A percentile compares a stretch with the other conserved stretches of the same genome.
phyloP scores from a whole-genome alignment of 2,888 invertebrate species.

The Plagiodera versicolora region DNA sequence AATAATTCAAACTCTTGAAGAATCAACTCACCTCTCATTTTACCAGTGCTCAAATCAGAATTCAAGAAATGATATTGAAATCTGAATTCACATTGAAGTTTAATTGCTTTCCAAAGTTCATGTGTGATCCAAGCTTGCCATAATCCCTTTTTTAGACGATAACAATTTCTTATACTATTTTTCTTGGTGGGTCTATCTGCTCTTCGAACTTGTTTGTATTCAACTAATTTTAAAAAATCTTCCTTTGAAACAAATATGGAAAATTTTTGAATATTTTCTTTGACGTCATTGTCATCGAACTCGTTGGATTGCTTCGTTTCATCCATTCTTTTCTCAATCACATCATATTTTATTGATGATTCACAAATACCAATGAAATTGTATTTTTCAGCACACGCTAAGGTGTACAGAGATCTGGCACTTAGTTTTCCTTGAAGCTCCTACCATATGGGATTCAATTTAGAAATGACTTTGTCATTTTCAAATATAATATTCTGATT shows the following conservation, averaged over 20 bases:
- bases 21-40: slow-evolving; percentile 4
- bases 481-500: background rate
- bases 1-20: background rate
- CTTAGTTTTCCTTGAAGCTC: background rate
- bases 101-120: slow-evolving; percentile 6
- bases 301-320: background rate
- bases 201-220: background rate
- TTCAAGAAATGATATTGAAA: slow-evolving; percentile 4
- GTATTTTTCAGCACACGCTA: slow-evolving; percentile 8
- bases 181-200: too few relatives aligned
- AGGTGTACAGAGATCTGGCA: slow-evolving; percentile 3
- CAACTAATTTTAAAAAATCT: background rate
- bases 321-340: background rate
- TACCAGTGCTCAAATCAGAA: slow-evolving; percentile 5
- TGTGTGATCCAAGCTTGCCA: too few relatives aligned
- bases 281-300: background rate
- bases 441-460: too few relatives aligned
- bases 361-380: background rate
- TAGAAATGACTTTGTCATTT: background rate
- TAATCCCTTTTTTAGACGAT: too few relatives aligned
- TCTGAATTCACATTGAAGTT: slow-evolving; percentile 3
- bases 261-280: slow-evolving; percentile 3
- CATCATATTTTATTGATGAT: background rate
- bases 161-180: too few relatives aligned
- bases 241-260: slow-evolving; percentile 2